Evolutionary conservation across 1,140 invertebrate genomes (phyloP), one percentile per base, ranked within the genome.

Genomic region (Apocrypta bakeri): DNA sequence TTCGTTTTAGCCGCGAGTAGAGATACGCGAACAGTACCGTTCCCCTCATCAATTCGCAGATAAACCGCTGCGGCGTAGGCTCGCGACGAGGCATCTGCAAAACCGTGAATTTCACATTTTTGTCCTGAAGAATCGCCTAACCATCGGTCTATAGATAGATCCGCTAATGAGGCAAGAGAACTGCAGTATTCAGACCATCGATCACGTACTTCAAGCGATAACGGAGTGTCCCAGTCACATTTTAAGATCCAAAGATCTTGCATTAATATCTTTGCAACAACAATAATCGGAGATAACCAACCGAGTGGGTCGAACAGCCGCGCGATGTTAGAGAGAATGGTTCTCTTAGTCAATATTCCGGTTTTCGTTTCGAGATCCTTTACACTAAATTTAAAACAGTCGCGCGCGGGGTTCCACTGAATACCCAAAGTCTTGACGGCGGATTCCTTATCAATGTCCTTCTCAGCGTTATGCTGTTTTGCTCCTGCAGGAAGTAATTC

Each of bases 231-330:
- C 71, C 71, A 73, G 4, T 73, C 71, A 21, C 24, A 40, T 24
- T 42, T 21, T 9, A 11, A 24, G 17, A 73, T 40, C 29, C 71
- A 73, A 9, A 40, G 33, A 8, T 87, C 80, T 83, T 92, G 89
- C 42, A 91, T 85, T 1, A 91, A 72, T 3, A 90, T 85, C 79
- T 91, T 91, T 0, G 79, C 82, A 4, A 29, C 29, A 4, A 85
- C 68, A 7, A 83, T 64, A n/a, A 82, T 74, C 1, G 87, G 85
- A 0, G 84, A 69, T 2, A 87, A 11, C 75, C 82, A 85, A 0
- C 85, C 85, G 2, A 87, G 31, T 3, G 86, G 87, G 48, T 87
- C 85, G 27, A 85, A 87, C 2, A 87, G 25, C 25, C 82, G 68
- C 0, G 85, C 82, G 3, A 86, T 64, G n/a, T 69, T 76, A 11